These are phyloP conservation scores for Leptatherina wallacei DNA, from an alignment of 2,797 vertebrate genomes.

Conservation along the genomic window DNA sequence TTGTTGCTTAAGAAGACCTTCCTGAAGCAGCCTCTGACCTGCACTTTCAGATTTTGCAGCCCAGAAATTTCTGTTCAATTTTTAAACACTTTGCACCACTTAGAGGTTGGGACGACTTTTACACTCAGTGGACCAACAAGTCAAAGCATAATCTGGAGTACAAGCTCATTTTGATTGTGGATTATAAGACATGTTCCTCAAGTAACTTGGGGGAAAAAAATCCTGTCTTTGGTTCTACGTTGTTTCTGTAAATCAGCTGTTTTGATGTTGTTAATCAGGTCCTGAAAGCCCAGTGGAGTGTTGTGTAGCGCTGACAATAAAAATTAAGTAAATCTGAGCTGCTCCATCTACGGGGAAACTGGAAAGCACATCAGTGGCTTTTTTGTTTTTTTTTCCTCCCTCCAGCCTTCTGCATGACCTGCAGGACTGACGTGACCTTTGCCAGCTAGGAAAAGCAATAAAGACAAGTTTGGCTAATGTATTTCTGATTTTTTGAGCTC, in stretches of 20 bases:
- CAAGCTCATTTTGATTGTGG: slow-evolving; percentile 46
- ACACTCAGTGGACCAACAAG: slow-evolving; percentile 71
- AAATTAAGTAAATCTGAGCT: slow-evolving; percentile 46
- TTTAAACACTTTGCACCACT: slow-evolving; percentile 70
- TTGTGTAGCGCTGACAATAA: slow-evolving; percentile 42
- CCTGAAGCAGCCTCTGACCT: slow-evolving; percentile 50
- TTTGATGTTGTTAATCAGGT: slow-evolving; percentile 46
- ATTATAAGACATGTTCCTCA: slow-evolving; percentile 31
- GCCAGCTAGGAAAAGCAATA: slow-evolving; percentile 92
- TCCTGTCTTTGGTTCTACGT: slow-evolving; percentile 14
- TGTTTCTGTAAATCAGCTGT: slow-evolving; percentile 35
- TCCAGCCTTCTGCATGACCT: slow-evolving; percentile 39
- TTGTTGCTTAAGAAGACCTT: slow-evolving; percentile 5
- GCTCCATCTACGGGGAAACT: slow-evolving; percentile 23
- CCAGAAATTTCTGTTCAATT: slow-evolving; percentile 59
- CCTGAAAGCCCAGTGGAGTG: slow-evolving; percentile 55
- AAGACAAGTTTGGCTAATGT: slow-evolving; percentile 84
- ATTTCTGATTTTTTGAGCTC: slow-evolving; percentile 64
- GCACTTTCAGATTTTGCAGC: slow-evolving; percentile 55
- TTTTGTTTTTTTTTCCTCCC: slow-evolving; percentile 49
- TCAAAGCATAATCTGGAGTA: slow-evolving; percentile 60
- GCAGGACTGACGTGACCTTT: slow-evolving; percentile 48
- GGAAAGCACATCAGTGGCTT: slow-evolving; percentile 57
- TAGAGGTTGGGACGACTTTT: slow-evolving; percentile 65
- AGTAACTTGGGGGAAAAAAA: background rate